Evolutionary conservation across 2,113 vertebrate genomes (phyloP).

Genomic region (Trogon melanurus): DNA sequence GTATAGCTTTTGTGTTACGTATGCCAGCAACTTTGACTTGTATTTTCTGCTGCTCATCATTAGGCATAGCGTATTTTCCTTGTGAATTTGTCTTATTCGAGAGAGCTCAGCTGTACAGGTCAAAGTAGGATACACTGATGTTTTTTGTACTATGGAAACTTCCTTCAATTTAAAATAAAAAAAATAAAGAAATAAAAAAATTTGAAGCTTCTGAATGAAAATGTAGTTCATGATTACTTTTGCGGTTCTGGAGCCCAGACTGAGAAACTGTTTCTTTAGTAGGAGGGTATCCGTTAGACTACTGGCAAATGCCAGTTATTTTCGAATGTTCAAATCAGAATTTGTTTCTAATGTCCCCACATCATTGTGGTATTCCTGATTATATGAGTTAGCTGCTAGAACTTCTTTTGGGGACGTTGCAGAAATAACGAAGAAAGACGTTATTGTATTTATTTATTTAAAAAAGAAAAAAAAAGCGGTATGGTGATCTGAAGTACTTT

Average conservation of each 20-base stretch:
- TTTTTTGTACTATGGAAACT: neutral
- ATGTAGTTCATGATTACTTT: neutral
- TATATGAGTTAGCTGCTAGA: neutral
- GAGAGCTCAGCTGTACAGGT: neutral
- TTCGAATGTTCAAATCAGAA: neutral
- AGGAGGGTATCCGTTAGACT: neutral
- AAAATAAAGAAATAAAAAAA: too few species aligned
- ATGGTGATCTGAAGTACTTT: neutral
- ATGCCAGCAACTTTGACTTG: neutral
- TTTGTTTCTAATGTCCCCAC: neutral
- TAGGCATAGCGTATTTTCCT: neutral
- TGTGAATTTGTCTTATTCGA: neutral
- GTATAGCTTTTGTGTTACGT: neutral
- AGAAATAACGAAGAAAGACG: neutral
- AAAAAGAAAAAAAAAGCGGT: neutral
- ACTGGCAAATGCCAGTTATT: neutral
- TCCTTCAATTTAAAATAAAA: neutral
- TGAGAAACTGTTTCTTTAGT: neutral
- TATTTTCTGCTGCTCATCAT: conserved; percentile 17
- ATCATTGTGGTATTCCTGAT: neutral
- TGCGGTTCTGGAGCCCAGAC: neutral
- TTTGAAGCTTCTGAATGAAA: neutral
- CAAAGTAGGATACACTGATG: neutral
- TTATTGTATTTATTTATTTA: neutral
- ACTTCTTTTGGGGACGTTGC: neutral